Evolutionary conservation across 2,113 vertebrate genomes (phyloP).

Genomic region (Megaceryle torquata): DNA sequence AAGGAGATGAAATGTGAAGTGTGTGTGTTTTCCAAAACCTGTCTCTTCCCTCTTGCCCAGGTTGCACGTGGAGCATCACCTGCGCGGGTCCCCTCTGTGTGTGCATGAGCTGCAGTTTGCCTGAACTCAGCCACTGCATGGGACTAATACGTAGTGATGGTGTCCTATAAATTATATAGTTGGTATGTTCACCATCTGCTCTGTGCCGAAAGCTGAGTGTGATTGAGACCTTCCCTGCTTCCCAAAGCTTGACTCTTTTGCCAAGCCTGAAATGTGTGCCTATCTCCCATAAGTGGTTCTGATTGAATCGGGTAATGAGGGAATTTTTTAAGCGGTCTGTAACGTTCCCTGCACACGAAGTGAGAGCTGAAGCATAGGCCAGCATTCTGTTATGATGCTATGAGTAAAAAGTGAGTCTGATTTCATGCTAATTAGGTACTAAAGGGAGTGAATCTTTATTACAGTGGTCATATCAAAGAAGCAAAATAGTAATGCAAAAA

Average conservation of each 20-base stretch:
- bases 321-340: conserved; percentile 38
- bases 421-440: conserved; percentile 48
- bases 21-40: background rate
- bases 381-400: background rate
- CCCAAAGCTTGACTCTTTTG: conserved; percentile 29
- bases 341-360: background rate
- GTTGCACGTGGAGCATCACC: background rate
- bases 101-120: background rate
- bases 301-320: conserved; percentile 60
- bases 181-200: conserved; percentile 1
- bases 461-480: conserved; percentile 39
- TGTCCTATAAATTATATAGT: conserved; percentile 58
- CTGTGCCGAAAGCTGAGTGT: background rate
- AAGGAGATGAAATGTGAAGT: background rate
- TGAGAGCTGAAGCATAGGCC: background rate
- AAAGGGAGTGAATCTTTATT: conserved; percentile 33
- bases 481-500: conserved; percentile 41
- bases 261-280: background rate
- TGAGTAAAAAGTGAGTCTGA: conserved; percentile 43
- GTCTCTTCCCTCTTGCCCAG: background rate
- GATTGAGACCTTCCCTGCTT: conserved; percentile 39
- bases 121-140: background rate
- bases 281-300: conserved; percentile 45
- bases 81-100: background rate
- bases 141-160: conserved; percentile 40